Conservation (phyloP, 2,888 invertebrate genomes). For the Rhodophaea formosa region DNA sequence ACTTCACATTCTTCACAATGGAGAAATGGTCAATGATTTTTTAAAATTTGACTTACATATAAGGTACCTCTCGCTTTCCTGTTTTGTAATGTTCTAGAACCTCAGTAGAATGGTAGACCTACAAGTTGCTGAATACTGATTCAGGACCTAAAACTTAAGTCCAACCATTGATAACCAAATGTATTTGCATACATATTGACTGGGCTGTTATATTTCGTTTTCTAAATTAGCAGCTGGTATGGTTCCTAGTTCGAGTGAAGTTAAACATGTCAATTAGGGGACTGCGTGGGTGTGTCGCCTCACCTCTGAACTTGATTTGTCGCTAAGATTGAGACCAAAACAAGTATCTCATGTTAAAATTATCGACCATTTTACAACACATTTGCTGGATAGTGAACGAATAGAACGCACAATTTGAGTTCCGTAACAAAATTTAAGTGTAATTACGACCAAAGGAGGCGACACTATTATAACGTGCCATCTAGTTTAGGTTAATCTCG, state of each 20-base stretch:
- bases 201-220: constrained; percentile 62
- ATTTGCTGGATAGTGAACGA: constrained; percentile 55
- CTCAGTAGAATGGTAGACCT: constrained; percentile 17
- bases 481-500: constrained; percentile 82
- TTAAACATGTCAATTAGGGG: constrained; percentile 81
- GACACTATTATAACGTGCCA: constrained; percentile 80
- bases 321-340: constrained; percentile 40
- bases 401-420: constrained; percentile 76
- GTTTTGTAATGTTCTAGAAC: constrained; percentile 15
- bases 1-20: neutral
- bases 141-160: constrained; percentile 39
- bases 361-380: constrained; percentile 36
- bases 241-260: constrained; percentile 81
- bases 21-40: neutral
- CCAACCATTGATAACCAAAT: constrained; percentile 50
- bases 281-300: constrained; percentile 79
- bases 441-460: constrained; percentile 75
- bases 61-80: neutral
- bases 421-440: constrained; percentile 57
- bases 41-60: neutral
- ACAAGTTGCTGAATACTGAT: constrained; percentile 4
- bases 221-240: constrained; percentile 81
- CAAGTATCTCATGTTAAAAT: constrained; percentile 46
- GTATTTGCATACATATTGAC: constrained; percentile 50
- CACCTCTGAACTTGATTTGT: constrained; percentile 41